Evolutionary conservation across 2,113 vertebrate genomes (phyloP).

Genomic region (Odontesthes bonariensis): DNA sequence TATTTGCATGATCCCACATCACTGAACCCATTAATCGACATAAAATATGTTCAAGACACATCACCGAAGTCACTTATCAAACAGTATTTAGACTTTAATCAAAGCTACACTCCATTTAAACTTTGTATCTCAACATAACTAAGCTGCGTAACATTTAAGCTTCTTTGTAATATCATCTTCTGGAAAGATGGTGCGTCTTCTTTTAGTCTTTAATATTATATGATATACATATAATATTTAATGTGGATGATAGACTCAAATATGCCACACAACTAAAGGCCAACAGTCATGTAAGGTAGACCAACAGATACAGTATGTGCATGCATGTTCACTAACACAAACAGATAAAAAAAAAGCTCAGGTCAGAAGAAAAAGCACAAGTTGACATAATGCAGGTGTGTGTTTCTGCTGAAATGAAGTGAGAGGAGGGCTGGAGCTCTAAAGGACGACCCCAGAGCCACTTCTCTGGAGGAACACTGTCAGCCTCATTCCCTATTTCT

Average conservation of each 20-base stretch:
- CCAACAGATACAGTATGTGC: not conserved
- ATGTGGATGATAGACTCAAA: not conserved
- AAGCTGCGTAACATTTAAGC: conserved; percentile 19
- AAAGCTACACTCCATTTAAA: conserved; percentile 23
- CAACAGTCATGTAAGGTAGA: conserved; percentile 3
- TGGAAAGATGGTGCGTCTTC: not conserved
- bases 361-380: not conserved
- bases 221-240: no score
- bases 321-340: not conserved
- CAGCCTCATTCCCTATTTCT: conserved; percentile 67
- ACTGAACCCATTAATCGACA: conserved; percentile 34
- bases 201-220: no score
- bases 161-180: not conserved
- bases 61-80: conserved; percentile 18
- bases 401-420: conserved; percentile 16
- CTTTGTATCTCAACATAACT: not conserved
- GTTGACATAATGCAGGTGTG: conserved; percentile 9
- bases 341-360: not conserved
- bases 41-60: conserved; percentile 26
- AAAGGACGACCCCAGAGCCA: conserved; percentile 61
- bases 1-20: conserved; percentile 23
- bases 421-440: conserved; percentile 29
- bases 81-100: conserved; percentile 19
- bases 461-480: conserved; percentile 64
- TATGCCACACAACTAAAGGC: conserved; percentile 2